phyloP scores from a whole-genome alignment of 2,888 invertebrate species.

The Alsophila aescularia region DNA sequence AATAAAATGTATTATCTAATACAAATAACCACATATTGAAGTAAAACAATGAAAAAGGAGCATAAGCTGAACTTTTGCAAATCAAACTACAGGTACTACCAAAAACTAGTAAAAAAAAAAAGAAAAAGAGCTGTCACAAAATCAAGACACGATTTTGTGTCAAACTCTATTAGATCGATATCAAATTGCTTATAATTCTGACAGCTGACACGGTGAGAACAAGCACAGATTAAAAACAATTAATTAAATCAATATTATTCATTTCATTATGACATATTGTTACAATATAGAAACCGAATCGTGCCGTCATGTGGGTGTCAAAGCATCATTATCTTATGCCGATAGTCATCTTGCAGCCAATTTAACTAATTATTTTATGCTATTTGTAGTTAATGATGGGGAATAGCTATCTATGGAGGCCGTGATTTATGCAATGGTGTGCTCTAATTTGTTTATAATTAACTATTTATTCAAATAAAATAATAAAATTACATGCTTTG shows the following conservation, averaged over 20 bases:
- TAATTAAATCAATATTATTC: conserved; percentile 17
- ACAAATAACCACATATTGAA: no score
- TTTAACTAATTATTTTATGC: conserved; percentile 20
- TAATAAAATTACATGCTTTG: neutral
- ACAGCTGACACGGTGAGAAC: no score
- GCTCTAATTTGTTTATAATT: conserved; percentile 9
- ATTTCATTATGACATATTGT: conserved; percentile 31
- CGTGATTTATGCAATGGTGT: conserved; percentile 14
- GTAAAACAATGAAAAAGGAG: no score
- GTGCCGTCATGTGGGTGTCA: conserved; percentile 34
- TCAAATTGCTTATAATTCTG: no score
- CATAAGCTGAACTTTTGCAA: no score
- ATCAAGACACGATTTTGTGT: no score
- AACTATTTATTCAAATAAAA: conserved; percentile 1
- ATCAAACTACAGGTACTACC: no score
- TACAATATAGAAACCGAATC: conserved; percentile 24
- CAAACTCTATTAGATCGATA: no score
- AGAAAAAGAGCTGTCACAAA: no score
- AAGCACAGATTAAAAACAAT: conserved; percentile 5
- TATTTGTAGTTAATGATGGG: conserved; percentile 5
- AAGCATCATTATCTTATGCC: conserved; percentile 21
- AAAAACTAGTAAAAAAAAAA: no score
- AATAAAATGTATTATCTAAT: no score
- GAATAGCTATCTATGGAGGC: conserved; percentile 6
- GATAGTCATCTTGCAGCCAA: conserved; percentile 27